These are phyloP conservation scores for Cydia pomonella DNA, from an alignment of 1,140 invertebrate genomes.

Conservation along the genomic window DNA sequence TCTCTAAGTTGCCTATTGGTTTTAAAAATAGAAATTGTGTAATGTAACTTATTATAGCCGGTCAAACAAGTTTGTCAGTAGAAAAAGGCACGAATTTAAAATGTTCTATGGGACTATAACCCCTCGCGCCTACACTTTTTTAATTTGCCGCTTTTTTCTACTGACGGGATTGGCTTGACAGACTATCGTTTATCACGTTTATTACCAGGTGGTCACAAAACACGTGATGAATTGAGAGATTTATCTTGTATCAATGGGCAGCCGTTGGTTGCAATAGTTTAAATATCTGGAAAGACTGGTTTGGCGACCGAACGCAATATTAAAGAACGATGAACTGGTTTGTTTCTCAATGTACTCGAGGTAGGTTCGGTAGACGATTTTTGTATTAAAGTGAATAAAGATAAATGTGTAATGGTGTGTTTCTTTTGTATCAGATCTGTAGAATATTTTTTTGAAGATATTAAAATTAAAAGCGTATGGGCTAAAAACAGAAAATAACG, in stretches of 20 bases:
- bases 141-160: neutral
- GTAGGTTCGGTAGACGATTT: neutral
- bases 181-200: neutral
- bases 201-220: neutral
- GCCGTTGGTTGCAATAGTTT: constrained; percentile 18
- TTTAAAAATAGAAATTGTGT: too few species aligned
- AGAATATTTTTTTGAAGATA: neutral
- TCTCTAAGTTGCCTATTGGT: too few species aligned
- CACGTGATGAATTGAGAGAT: neutral
- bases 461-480: neutral
- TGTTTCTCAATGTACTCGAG: neutral
- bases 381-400: constrained; percentile 14
- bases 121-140: too few species aligned
- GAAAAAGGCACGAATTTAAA: too few species aligned
- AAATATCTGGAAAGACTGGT: constrained; percentile 16
- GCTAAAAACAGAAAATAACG: neutral
- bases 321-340: constrained; percentile 23
- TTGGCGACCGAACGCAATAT: constrained; percentile 20
- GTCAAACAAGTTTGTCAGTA: too few species aligned
- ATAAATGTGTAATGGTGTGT: constrained; percentile 3
- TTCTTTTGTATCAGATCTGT: constrained; percentile 8
- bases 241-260: neutral
- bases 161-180: neutral
- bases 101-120: too few species aligned
- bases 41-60: too few species aligned